These are phyloP conservation scores for Sphecodes monilicornis DNA, from an alignment of 2,888 invertebrate species.

Conservation along the genomic window DNA sequence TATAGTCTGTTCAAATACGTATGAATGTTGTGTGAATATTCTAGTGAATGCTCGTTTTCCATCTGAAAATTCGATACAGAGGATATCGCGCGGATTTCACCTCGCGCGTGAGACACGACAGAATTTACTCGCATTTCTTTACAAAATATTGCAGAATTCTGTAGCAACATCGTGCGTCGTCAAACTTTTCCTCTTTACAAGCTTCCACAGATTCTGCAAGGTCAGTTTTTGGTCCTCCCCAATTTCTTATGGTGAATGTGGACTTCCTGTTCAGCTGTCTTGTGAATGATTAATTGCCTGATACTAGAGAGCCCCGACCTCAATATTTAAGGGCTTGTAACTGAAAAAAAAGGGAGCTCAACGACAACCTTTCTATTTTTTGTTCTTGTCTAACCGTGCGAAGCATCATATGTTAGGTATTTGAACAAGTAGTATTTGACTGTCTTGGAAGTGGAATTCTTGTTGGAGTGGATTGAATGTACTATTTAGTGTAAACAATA, in stretches of 20 bases:
- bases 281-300: background rate
- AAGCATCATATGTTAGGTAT: no score
- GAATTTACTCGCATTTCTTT: background rate
- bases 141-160: background rate
- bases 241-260: background rate
- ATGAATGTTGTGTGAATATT: no score
- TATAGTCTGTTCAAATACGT: no score
- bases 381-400: background rate
- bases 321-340: background rate
- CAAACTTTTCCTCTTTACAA: background rate
- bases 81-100: background rate
- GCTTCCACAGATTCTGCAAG: background rate
- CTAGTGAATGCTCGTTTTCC: background rate
- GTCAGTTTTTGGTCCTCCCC: background rate
- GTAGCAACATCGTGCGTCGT: background rate
- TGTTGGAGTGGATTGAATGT: no score
- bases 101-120: background rate
- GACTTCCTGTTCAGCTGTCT: background rate
- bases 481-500: no score
- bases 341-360: background rate
- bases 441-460: no score
- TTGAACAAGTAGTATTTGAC: no score
- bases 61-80: background rate
- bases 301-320: background rate
- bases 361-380: background rate